Conservation (phyloP, 2,797 vertebrate genomes). For the Pogonophryne albipinna region DNA sequence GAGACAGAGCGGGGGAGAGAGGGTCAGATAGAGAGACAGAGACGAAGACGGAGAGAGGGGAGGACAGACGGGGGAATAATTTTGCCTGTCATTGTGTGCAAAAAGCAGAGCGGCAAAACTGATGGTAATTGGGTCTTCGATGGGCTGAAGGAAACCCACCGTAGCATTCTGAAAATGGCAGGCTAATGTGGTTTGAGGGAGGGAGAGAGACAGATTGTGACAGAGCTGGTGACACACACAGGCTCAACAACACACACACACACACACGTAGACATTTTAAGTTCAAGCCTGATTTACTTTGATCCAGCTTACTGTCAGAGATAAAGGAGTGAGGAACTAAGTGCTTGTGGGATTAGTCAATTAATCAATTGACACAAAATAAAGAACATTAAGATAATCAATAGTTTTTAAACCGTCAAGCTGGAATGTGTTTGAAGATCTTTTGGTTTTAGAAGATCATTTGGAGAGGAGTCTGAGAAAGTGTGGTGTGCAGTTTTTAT, state of each 20-base stretch:
- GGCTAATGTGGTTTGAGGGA: constrained; percentile 76
- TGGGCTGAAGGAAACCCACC: constrained; percentile 84
- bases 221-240: constrained; percentile 52
- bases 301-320: constrained; percentile 28
- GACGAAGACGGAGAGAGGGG: constrained; percentile 54
- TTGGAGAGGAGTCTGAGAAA: background rate
- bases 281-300: constrained; percentile 37
- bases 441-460: constrained; percentile 6
- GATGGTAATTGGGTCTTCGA: constrained; percentile 86
- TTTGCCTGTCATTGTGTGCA: constrained; percentile 82
- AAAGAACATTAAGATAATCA: background rate
- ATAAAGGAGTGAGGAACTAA: constrained; percentile 8
- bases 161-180: constrained; percentile 85
- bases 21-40: constrained; percentile 67
- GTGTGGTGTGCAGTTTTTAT: background rate
- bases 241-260: background rate
- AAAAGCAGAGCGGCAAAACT: constrained; percentile 80
- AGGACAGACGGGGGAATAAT: constrained; percentile 78
- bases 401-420: background rate
- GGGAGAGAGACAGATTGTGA: constrained; percentile 57
- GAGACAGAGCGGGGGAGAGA: constrained; percentile 59
- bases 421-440: background rate
- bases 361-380: background rate
- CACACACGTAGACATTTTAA: constrained; percentile 16
- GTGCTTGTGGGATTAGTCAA: constrained; percentile 1